Percentiles rank a stretch among this genome's conserved stretches.
phyloP scores from a whole-genome alignment of 2,113 vertebrate species.

The Callipepla squamata region DNA sequence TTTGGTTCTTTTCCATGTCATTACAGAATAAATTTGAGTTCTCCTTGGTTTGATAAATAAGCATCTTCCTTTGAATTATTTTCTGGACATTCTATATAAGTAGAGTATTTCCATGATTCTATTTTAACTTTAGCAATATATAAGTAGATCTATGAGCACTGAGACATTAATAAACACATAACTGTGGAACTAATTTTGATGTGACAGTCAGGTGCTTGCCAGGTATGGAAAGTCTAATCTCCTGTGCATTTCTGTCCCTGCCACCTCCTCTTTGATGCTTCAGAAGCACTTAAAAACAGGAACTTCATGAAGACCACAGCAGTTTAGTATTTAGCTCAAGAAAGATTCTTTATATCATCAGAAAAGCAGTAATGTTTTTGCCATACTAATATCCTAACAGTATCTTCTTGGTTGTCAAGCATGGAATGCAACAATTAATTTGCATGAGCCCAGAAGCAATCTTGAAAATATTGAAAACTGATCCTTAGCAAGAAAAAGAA shows the following conservation, averaged over 20 bases:
- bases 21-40: neutral
- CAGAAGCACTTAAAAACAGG: neutral
- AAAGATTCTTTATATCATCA: neutral
- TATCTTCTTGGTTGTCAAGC: neutral
- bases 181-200: neutral
- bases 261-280: neutral
- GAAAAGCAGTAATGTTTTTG: neutral
- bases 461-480: neutral
- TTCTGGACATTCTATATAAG: neutral
- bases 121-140: neutral
- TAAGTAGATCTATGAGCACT: neutral
- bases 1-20: neutral
- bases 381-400: neutral
- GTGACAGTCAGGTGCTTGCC: neutral
- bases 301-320: neutral
- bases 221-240: neutral
- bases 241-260: neutral
- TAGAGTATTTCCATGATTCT: too few species aligned
- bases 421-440: neutral
- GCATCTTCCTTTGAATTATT: neutral
- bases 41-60: neutral
- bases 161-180: neutral
- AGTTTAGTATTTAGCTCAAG: neutral
- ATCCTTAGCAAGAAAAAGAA: neutral
- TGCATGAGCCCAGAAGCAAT: neutral